These are phyloP conservation scores for Meiosimyza platycephala DNA, from an alignment of 2,888 invertebrate genomes.

Conservation along the genomic window DNA sequence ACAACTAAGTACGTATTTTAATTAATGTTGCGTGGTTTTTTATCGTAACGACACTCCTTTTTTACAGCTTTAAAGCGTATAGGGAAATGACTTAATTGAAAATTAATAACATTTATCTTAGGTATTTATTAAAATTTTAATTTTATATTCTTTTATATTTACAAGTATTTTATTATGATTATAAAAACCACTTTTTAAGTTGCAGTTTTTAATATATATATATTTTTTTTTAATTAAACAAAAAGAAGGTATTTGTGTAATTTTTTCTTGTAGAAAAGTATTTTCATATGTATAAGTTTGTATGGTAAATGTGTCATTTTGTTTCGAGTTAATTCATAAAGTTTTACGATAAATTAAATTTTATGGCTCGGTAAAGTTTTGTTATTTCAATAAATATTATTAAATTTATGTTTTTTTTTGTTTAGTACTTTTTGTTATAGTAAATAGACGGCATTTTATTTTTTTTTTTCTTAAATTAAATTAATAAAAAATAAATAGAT, in stretches of 20 bases:
- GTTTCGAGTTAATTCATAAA: conserved; percentile 45
- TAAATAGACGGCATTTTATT: conserved; percentile 30
- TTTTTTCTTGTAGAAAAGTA: conserved; percentile 32
- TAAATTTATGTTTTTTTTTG: conserved; percentile 42
- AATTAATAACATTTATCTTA: conserved; percentile 37
- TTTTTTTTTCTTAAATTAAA: conserved; percentile 23
- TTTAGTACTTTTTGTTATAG: conserved; percentile 23
- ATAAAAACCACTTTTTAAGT: conserved; percentile 43
- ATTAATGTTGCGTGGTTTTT: too few species aligned
- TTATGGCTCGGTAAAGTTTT: conserved; percentile 65
- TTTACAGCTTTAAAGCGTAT: too few species aligned
- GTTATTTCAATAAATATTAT: conserved; percentile 47
- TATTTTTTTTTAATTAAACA: conserved; percentile 14
- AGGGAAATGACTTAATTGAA: conserved; percentile 2
- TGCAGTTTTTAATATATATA: conserved; percentile 45
- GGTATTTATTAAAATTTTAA: conserved; percentile 44
- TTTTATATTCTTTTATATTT: conserved; percentile 38
- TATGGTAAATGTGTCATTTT: conserved; percentile 44
- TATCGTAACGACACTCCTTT: too few species aligned
- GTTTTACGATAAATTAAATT: conserved; percentile 63
- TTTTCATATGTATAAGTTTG: conserved; percentile 34
- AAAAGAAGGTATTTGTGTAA: conserved; percentile 38
- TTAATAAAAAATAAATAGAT: neutral
- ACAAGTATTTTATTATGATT: conserved; percentile 37
- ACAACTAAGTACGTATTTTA: too few species aligned